phyloP scores from a whole-genome alignment of 2,888 invertebrate species.

The Ophion costatus region DNA sequence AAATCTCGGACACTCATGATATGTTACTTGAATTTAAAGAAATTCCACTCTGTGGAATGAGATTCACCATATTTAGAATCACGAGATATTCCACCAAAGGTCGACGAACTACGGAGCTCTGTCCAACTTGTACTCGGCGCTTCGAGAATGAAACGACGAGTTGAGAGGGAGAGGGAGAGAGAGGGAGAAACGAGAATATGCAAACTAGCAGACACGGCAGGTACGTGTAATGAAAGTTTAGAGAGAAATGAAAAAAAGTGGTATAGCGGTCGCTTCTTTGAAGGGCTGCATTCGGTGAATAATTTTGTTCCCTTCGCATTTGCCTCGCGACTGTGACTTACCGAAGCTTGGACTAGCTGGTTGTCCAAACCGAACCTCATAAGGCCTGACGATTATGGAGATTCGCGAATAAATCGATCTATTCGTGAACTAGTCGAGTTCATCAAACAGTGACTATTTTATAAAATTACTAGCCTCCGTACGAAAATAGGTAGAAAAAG shows the following conservation, averaged over 20 bases:
- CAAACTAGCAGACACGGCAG: slow-evolving; percentile 1
- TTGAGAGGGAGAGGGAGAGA: slow-evolving; percentile 9
- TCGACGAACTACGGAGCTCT: neutral
- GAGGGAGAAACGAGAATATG: neutral
- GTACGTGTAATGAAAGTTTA: slow-evolving; percentile 1
- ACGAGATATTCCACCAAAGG: neutral
- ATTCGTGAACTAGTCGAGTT: neutral
- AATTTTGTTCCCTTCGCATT: neutral
- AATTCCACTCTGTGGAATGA: neutral
- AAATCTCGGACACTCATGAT: neutral
- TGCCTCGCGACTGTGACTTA: neutral
- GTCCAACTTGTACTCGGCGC: neutral
- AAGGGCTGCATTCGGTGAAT: neutral
- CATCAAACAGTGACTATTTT: no score
- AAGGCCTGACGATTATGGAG: no score
- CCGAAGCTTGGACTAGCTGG: neutral
- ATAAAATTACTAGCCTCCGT: no score
- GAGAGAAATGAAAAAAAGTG: slow-evolving; percentile 7
- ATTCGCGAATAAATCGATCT: neutral
- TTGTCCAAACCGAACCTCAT: no score
- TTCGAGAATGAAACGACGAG: slow-evolving; percentile 9
- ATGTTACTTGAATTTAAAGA: neutral
- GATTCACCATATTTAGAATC: slow-evolving; percentile 1
- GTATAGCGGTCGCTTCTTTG: neutral
- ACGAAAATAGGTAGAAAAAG: no score